Evolutionary conservation across 2,888 invertebrate species (phyloP).

Genomic region (Caenorhabditis wallacei): DNA sequence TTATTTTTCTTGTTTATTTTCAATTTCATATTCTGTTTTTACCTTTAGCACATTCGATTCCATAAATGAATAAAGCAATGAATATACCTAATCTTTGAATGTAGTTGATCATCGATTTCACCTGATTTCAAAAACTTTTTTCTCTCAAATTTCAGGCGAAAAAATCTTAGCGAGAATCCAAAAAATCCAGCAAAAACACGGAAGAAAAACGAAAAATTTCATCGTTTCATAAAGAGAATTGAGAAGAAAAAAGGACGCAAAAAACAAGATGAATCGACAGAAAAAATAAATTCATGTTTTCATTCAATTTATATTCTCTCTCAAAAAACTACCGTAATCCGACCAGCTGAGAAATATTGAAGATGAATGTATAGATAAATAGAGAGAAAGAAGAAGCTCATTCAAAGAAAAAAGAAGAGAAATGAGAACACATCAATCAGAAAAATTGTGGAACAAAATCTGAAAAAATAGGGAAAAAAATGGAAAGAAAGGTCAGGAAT

Average conservation of each 20-base stretch:
- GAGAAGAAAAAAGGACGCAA: background rate
- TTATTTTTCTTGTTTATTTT: background rate
- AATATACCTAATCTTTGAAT: conserved; percentile 6
- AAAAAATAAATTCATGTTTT: conserved; percentile 14
- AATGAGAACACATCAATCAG: conserved; percentile 16
- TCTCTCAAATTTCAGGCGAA: background rate
- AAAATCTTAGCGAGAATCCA: background rate
- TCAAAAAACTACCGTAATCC: conserved; percentile 21
- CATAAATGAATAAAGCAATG: background rate
- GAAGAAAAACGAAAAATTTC: conserved; percentile 20
- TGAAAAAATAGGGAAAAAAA: background rate
- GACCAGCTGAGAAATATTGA: conserved; percentile 3
- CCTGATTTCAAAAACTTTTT: background rate
- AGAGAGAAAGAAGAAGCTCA: background rate
- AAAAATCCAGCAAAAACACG: conserved; percentile 17
- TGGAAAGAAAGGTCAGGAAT: background rate
- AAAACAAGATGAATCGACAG: conserved; percentile 33
- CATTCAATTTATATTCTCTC: conserved; percentile 21
- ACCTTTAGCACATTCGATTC: conserved; percentile 23
- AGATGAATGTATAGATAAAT: conserved; percentile 27
- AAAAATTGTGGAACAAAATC: background rate
- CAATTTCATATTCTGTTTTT: background rate
- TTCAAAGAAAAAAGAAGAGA: background rate
- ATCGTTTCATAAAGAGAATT: conserved; percentile 9
- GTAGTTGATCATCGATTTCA: conserved; percentile 22